Evolutionary conservation across 2,113 vertebrate genomes (phyloP).

Genomic region (Clupea harengus): DNA sequence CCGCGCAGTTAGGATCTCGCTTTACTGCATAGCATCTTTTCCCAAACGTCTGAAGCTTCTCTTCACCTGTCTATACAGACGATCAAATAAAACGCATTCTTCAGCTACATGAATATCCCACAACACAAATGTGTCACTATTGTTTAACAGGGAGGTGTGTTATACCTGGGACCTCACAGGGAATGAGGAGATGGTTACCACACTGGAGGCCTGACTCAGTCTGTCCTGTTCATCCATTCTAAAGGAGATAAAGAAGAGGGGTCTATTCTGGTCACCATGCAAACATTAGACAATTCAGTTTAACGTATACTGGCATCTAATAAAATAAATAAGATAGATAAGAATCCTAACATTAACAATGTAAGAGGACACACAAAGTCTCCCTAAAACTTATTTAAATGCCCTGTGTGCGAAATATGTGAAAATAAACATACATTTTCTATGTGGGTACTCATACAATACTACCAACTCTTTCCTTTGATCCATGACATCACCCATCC

Average conservation of each 20-base stretch:
- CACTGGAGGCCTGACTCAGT: constrained; percentile 76
- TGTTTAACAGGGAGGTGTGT: background rate
- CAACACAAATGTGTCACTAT: background rate
- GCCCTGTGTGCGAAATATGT: background rate
- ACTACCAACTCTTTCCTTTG: background rate
- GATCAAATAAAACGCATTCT: background rate
- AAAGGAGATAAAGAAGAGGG: constrained; percentile 17
- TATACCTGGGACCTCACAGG: constrained; percentile 50
- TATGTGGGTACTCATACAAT: background rate
- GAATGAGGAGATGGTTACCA: constrained; percentile 74
- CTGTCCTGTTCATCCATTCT: constrained; percentile 77
- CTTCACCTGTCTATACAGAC: constrained; percentile 58
- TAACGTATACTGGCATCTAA: background rate
- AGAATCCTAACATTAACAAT: background rate
- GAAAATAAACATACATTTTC: too few species aligned
- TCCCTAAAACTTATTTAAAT: background rate
- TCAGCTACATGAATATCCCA: background rate
- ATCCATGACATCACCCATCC: background rate
- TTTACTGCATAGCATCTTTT: constrained; percentile 80
- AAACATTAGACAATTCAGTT: background rate
- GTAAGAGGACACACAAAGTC: background rate
- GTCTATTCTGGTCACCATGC: background rate
- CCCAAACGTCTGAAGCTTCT: constrained; percentile 81
- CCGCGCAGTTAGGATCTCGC: constrained; percentile 82
- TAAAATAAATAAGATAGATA: background rate